A percentile compares a stretch with the other conserved stretches of the same genome.
phyloP scores from a whole-genome alignment of 2,797 vertebrate genomes.

The Manis pentadactyla region DNA sequence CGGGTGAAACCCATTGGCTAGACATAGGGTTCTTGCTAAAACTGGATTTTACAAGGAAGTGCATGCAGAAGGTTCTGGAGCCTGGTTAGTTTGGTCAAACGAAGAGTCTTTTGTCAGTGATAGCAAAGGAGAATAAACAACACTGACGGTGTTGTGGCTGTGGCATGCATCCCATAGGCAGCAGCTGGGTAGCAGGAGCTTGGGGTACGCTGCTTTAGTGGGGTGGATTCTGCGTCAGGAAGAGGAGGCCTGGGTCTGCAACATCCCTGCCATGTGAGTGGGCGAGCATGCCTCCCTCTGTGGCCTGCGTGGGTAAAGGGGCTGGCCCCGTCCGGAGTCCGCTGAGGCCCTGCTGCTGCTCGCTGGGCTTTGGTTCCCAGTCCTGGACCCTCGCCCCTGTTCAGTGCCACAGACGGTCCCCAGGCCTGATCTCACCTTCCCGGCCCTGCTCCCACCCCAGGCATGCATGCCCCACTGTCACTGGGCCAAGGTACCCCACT shows the following conservation, averaged over 20 bases:
- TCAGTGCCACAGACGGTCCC: background rate
- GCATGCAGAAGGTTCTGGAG: background rate
- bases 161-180: fast-evolving
- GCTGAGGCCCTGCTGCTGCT: background rate
- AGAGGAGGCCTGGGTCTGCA: too few relatives aligned
- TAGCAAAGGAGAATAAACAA: background rate
- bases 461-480: fast-evolving
- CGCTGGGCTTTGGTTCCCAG: background rate
- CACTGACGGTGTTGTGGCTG: fast-evolving
- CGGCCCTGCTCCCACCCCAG: background rate
- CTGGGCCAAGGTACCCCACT: background rate
- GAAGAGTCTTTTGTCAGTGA: background rate
- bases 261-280: fast-evolving
- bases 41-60: background rate
- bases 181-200: background rate
- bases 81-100: too few relatives aligned
- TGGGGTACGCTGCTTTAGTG: background rate
- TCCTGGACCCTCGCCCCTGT: background rate
- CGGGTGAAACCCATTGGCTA: too few relatives aligned
- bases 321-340: fast-evolving
- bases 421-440: background rate
- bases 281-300: fast-evolving
- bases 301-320: background rate
- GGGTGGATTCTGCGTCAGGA: background rate
- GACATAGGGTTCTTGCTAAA: too few relatives aligned